These are phyloP conservation scores for Poeciliopsis presidionis DNA, from an alignment of 2,797 vertebrate genomes.

Conservation along the genomic window DNA sequence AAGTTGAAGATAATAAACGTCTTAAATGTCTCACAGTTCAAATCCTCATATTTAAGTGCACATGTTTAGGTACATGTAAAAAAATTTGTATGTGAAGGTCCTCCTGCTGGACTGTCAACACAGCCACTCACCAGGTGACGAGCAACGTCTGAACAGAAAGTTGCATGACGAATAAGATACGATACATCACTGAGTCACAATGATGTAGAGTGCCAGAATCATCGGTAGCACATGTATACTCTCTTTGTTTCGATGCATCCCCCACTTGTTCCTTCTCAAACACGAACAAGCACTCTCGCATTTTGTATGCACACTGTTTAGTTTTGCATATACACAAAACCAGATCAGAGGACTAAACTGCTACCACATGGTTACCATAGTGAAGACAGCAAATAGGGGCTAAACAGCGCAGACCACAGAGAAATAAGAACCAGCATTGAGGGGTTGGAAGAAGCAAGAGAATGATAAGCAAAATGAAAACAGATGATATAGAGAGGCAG, in stretches of 20 bases:
- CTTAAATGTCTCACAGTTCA: not conserved
- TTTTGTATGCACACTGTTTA: constrained; percentile 39
- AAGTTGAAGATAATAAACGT: not conserved
- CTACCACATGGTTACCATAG: constrained; percentile 83
- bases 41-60: constrained; percentile 16
- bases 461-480: constrained; percentile 19
- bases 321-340: constrained; percentile 78
- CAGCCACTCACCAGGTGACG: constrained; percentile 36
- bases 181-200: constrained; percentile 40
- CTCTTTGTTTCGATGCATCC: constrained; percentile 57
- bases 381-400: constrained; percentile 75
- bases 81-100: constrained; percentile 22
- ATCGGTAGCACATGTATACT: constrained; percentile 66
- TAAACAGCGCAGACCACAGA: constrained; percentile 78
- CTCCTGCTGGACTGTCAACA: constrained; percentile 31
- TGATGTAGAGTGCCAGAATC: constrained; percentile 53
- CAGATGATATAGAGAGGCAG: constrained; percentile 17
- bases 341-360: constrained; percentile 75
- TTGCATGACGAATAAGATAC: constrained; percentile 54
- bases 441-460: constrained; percentile 52
- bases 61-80: constrained; percentile 34
- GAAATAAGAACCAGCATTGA: constrained; percentile 74
- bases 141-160: constrained; percentile 49
- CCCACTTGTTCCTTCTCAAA: constrained; percentile 15
- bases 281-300: constrained; percentile 16